Evolutionary conservation across 2,113 vertebrate species (phyloP), one percentile per base, ranked within the genome.

Genomic region (Chionodraco myersi): DNA sequence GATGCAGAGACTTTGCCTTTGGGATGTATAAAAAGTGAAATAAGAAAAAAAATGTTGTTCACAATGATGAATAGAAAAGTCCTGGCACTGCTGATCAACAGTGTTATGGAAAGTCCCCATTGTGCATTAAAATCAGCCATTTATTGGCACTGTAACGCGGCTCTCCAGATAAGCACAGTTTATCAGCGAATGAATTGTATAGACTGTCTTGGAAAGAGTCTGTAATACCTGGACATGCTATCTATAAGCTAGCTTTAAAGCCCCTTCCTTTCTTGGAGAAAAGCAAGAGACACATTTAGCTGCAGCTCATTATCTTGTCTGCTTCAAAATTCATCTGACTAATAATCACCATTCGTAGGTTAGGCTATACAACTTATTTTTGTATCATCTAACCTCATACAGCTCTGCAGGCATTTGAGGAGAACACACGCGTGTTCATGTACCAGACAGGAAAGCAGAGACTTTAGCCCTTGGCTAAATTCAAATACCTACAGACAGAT

Each of bases 401-500:
- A 47, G 21, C 0, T 30, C 52, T 75, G 47, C 16, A n/a, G 8
- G 52, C 12, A 34, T 44, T n/a, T 54, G 6, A 61, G 2, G n/a
- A 58, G 8, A 34, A 41, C 26, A 14, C 41, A 49, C 12, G 1
- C 64, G 64, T 65, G 36, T 45, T 10, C 41, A 7, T 49, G 45
- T 52, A 44, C 56, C 60, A 36, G 13, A 53, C 9, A n/a, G 56
- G 10, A 0, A 23, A 58, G 56, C 15, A 13, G 26, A n/a, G 16
- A 18, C 54, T 49, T 34, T 0, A 70, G 13, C 65, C 51, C 21
- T 3, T 61, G 51, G 72, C 65, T 74, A 16, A n/a, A 30, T 53
- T 78, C 13, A 83, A 57, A 77, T 74, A 61, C 71, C 71, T 62
- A 26, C 77, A 88, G 23, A 61, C 54, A 23, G 49, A 64, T 7